Conservation (phyloP, 1,140 invertebrate genomes). For the Macrobrachium rosenbergii region DNA sequence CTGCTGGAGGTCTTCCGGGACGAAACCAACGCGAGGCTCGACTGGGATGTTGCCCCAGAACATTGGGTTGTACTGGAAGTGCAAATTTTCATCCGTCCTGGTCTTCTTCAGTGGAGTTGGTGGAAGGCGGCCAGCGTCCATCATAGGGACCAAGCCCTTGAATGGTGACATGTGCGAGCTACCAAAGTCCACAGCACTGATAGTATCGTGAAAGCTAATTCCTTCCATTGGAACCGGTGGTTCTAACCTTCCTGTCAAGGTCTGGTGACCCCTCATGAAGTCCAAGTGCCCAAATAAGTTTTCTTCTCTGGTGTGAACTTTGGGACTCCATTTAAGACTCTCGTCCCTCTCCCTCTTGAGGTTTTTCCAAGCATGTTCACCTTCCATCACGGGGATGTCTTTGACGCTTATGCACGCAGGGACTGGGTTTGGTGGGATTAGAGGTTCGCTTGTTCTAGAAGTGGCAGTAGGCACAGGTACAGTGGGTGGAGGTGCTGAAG, state of each 20-base stretch:
- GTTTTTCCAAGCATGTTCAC: constrained; percentile 13
- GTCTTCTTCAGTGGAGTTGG: constrained; percentile 30
- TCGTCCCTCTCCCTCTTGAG: constrained; percentile 41
- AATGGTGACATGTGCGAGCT: constrained; percentile 1
- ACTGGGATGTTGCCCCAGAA: constrained; percentile 25
- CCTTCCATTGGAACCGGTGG: not conserved
- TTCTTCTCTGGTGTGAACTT: not conserved
- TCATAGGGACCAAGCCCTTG: not conserved
- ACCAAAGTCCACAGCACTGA: constrained; percentile 14
- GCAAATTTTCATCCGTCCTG: constrained; percentile 18
- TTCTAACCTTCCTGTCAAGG: not conserved
- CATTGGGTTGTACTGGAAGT: not conserved
- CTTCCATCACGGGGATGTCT: not conserved
- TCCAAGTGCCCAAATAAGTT: constrained; percentile 31
- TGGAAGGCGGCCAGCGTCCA: not conserved
- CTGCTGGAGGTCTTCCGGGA: constrained; percentile 1
- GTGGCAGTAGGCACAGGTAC: too few species aligned
- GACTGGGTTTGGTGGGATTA: constrained; percentile 6
- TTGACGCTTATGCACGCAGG: not conserved
- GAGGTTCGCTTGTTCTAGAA: not conserved
- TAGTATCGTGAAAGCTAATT: constrained; percentile 12
- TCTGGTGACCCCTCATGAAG: constrained; percentile 16
- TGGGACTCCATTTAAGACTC: not conserved
- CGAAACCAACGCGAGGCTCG: not conserved
- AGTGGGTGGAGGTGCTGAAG: too few species aligned